Conservation (phyloP, 2,797 vertebrate genomes). For the Onychomys leucogaster region DNA sequence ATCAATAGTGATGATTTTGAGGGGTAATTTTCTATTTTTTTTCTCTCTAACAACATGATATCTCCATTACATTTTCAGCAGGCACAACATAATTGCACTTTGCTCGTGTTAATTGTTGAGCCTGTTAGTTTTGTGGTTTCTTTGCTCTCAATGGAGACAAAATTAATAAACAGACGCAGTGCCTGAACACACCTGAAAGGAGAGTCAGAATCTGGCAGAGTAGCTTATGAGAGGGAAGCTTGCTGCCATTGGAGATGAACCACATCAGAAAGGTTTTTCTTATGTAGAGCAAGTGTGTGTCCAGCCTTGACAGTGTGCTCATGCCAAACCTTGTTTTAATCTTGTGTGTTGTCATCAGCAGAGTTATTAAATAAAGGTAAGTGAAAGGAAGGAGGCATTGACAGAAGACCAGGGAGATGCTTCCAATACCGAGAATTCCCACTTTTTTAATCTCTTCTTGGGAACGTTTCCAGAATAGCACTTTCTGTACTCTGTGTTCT, state of each 20-base stretch:
- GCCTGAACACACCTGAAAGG: background rate
- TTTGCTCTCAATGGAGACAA: background rate
- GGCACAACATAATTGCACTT: constrained; percentile 25
- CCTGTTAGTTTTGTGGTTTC: background rate
- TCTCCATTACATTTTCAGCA: constrained; percentile 29
- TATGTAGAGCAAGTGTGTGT: constrained; percentile 33
- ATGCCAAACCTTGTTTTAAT: constrained; percentile 24
- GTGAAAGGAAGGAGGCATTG: background rate
- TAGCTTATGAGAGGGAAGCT: background rate
- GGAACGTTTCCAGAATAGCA: constrained; percentile 70
- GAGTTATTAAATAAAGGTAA: constrained; percentile 40
- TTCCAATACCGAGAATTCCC: background rate
- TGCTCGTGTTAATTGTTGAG: constrained; percentile 37
- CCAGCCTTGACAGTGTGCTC: constrained; percentile 13
- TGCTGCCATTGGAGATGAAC: background rate
- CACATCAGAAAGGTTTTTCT: constrained; percentile 15
- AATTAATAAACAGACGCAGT: background rate
- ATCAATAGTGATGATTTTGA: background rate
- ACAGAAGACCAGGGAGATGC: background rate
- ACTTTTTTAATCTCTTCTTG: constrained; percentile 57
- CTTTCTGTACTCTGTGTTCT: constrained; percentile 73
- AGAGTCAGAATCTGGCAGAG: background rate
- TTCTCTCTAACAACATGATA: constrained; percentile 24
- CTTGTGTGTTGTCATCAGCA: background rate
- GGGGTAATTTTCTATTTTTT: background rate